phyloP scores from a whole-genome alignment of 2,113 vertebrate genomes.

The Grammomys dolichurus region DNA sequence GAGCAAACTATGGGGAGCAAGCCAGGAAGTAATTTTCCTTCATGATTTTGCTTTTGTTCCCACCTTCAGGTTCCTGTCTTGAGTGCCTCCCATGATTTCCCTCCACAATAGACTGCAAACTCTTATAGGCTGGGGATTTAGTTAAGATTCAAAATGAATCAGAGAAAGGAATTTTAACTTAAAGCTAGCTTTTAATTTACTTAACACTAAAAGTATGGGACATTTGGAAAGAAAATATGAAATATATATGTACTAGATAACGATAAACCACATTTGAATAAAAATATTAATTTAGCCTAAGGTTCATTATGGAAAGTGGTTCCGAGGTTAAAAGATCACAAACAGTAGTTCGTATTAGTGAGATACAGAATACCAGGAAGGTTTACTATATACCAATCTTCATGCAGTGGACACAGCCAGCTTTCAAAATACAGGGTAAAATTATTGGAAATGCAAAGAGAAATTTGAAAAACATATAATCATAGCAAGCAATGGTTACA shows the following conservation, averaged over 20 bases:
- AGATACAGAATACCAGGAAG: background rate
- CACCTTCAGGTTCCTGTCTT: background rate
- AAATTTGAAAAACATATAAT: background rate
- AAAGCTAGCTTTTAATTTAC: background rate
- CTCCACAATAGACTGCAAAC: background rate
- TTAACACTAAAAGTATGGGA: background rate
- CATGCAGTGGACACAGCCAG: background rate
- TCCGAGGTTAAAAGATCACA: background rate
- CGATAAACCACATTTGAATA: background rate
- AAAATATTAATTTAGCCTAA: background rate
- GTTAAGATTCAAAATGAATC: constrained; percentile 14
- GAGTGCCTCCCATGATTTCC: background rate
- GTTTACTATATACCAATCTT: background rate
- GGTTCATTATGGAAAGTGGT: background rate
- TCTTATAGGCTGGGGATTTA: background rate
- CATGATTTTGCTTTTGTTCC: too few species aligned
- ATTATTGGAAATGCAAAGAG: background rate
- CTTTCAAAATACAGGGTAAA: background rate
- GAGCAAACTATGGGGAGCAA: background rate
- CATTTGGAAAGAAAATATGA: background rate
- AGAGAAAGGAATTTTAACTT: background rate
- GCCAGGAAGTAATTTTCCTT: background rate
- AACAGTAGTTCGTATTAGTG: background rate
- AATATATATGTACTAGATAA: background rate
- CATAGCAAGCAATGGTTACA: background rate